phyloP scores from a whole-genome alignment of 2,888 invertebrate genomes.

The Chelonus formosanus region DNA sequence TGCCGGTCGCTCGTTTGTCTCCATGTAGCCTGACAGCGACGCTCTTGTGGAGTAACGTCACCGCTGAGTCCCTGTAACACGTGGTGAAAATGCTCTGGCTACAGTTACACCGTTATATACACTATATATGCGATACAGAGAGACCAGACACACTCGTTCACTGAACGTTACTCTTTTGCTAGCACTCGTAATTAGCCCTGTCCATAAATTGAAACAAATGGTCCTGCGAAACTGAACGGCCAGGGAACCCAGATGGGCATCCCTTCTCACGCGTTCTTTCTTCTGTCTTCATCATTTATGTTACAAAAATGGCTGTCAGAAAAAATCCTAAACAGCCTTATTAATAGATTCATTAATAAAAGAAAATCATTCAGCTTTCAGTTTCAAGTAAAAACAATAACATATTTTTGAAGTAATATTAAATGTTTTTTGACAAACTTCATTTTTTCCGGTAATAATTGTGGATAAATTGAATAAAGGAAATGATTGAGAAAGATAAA shows the following conservation, averaged over 20 bases:
- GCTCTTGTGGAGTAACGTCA: constrained; percentile 55
- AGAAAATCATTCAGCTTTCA: too few species aligned
- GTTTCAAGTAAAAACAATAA: too few species aligned
- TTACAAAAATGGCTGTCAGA: too few species aligned
- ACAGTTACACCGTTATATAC: constrained; percentile 26
- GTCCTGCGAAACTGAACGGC: constrained; percentile 49
- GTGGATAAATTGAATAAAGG: too few species aligned
- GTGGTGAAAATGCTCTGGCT: constrained; percentile 31
- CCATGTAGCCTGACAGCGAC: constrained; percentile 62
- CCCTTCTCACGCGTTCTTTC: constrained; percentile 64
- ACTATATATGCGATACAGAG: constrained; percentile 23
- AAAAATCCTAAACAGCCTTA: too few species aligned
- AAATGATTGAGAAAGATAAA: too few species aligned
- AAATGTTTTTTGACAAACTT: too few species aligned
- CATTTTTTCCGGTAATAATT: too few species aligned
- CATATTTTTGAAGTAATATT: too few species aligned
- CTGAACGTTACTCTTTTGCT: constrained; percentile 38
- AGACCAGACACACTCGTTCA: constrained; percentile 22
- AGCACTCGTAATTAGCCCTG: constrained; percentile 57
- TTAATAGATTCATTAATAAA: too few species aligned
- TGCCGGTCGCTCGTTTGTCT: constrained; percentile 65
- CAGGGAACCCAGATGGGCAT: constrained; percentile 65
- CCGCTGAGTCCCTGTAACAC: constrained; percentile 39
- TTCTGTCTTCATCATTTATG: constrained; percentile 14
- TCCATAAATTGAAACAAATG: constrained; percentile 69